Evolutionary conservation across 2,113 vertebrate species (phyloP).

Genomic region (Sus scrofa): DNA sequence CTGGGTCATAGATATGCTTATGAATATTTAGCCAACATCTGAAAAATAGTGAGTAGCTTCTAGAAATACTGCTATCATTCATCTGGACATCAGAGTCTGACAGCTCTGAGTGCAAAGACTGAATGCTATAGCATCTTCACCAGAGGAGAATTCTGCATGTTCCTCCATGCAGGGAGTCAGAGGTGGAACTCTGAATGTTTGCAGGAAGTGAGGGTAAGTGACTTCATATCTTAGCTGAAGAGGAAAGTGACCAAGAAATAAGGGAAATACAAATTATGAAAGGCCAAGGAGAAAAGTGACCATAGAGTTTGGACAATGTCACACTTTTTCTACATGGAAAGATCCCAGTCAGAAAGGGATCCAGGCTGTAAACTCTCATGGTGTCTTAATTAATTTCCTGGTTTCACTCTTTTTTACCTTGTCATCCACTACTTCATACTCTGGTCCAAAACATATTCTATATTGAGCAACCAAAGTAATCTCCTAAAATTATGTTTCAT

Average conservation of each 20-base stretch:
- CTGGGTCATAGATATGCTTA: neutral
- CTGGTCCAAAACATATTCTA: neutral
- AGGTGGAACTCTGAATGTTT: neutral
- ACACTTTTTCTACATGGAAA: neutral
- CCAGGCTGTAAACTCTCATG: neutral
- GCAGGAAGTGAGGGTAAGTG: neutral
- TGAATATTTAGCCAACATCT: constrained; percentile 39
- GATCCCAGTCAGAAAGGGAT: neutral
- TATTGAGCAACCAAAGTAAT: neutral
- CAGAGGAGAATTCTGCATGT: neutral
- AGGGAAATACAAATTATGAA: neutral
- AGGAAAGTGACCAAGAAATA: neutral
- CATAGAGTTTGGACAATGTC: neutral
- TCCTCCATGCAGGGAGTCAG: neutral
- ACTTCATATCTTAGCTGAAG: neutral
- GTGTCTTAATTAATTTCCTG: rapidly evolving
- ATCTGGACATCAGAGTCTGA: neutral
- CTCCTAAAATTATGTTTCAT: neutral
- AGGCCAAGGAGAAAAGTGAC: neutral
- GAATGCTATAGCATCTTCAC: neutral
- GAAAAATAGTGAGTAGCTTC: neutral
- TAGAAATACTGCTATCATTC: neutral
- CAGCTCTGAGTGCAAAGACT: neutral
- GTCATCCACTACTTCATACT: rapidly evolving
- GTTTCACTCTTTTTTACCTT: neutral